phyloP scores from a whole-genome alignment of 2,888 invertebrate genomes.

The Aricia artaxerxes region DNA sequence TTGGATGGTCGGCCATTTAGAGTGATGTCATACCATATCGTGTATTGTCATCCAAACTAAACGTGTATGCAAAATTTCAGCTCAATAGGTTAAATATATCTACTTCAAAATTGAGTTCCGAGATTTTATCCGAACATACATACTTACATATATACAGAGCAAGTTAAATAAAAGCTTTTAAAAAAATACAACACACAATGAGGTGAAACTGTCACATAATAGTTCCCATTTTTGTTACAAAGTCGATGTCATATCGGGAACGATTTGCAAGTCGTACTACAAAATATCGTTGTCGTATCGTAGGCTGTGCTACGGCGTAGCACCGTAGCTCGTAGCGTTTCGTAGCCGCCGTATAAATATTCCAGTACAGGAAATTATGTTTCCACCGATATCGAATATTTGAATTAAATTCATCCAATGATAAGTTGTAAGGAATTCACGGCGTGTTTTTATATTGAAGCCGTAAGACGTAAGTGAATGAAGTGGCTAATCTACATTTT shows the following conservation, averaged over 20 bases:
- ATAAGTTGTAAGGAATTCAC: background rate
- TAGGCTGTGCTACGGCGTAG: conserved; percentile 39
- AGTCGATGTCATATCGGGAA: background rate
- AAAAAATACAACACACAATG: background rate
- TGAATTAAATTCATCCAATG: conserved; percentile 51
- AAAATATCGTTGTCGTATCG: conserved; percentile 33
- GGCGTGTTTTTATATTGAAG: background rate
- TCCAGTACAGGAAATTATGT: conserved; percentile 78
- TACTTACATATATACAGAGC: no score
- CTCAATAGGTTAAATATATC: no score
- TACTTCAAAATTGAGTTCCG: no score
- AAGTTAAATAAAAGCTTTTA: no score
- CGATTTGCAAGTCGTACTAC: background rate
- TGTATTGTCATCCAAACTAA: no score
- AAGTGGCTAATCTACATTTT: no score
- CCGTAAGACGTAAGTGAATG: no score
- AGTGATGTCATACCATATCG: no score
- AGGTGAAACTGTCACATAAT: background rate
- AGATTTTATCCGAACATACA: no score
- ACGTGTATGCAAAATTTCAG: no score
- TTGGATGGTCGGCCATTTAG: no score
- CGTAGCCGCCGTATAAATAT: conserved; percentile 67
- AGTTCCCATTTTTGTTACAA: background rate
- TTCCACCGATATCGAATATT: conserved; percentile 65
- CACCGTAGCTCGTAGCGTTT: conserved; percentile 54